phyloP scores from a whole-genome alignment of 2,888 invertebrate genomes.

The Heterodera filipjevi region DNA sequence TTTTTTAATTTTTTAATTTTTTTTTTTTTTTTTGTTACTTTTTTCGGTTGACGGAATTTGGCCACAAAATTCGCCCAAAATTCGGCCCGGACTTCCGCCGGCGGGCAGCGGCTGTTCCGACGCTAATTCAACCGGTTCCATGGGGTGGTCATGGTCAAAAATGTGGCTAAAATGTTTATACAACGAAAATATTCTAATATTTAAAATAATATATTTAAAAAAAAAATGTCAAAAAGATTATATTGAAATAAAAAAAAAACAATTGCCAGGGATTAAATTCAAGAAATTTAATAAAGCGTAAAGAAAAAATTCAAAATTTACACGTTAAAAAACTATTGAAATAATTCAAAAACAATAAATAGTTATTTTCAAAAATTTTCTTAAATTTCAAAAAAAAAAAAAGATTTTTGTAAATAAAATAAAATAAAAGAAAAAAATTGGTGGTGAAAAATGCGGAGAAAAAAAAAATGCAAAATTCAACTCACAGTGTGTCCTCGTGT shows the following conservation, averaged over 20 bases:
- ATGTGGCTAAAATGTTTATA: conserved; percentile 17
- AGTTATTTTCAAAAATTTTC: too few relatives aligned
- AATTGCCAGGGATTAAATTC: too few relatives aligned
- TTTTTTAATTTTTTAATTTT: not conserved
- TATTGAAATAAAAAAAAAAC: too few relatives aligned
- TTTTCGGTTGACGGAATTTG: conserved; percentile 15
- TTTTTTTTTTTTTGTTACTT: conserved; percentile 2
- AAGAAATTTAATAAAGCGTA: too few relatives aligned
- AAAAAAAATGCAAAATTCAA: not conserved
- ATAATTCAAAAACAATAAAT: too few relatives aligned
- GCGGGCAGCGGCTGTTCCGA: conserved; percentile 20
- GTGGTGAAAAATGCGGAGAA: not conserved
- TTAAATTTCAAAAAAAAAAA: not conserved
- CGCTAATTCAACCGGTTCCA: conserved; percentile 8
- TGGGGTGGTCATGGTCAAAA: conserved; percentile 19
- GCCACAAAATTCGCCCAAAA: conserved; percentile 27
- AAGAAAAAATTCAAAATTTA: too few relatives aligned
- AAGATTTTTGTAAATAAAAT: not conserved
- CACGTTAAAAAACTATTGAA: too few relatives aligned
- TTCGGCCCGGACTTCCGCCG: conserved; percentile 14
- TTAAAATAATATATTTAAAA: not conserved
- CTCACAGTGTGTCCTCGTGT: conserved; percentile 25
- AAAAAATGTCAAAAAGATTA: not conserved
- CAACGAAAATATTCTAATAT: not conserved
- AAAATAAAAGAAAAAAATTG: not conserved